Evolutionary conservation across 2,113 vertebrate genomes (phyloP).

Genomic region (Fregetta grallaria): DNA sequence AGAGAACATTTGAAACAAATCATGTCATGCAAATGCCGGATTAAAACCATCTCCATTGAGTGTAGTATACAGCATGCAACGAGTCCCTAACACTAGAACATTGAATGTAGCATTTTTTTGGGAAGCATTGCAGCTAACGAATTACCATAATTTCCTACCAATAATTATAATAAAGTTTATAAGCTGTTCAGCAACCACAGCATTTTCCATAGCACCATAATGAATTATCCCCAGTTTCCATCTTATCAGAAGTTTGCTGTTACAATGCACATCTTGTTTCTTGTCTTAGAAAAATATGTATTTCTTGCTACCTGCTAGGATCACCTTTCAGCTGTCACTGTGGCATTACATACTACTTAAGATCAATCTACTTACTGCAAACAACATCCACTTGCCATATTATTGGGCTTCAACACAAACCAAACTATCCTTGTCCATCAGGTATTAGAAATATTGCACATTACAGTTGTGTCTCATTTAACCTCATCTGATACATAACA

Average conservation of each 20-base stretch:
- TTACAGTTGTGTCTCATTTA: neutral
- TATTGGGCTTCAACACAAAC: neutral
- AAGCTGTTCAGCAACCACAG: neutral
- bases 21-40: neutral
- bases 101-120: neutral
- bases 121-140: neutral
- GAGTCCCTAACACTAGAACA: neutral
- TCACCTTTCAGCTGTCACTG: neutral
- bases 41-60: neutral
- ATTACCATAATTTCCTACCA: neutral
- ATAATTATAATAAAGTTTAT: neutral
- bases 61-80: neutral
- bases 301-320: neutral
- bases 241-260: neutral
- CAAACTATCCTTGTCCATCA: neutral
- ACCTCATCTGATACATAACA: neutral
- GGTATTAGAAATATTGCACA: neutral
- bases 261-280: neutral
- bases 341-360: neutral
- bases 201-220: neutral
- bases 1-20: constrained; percentile 8
- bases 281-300: neutral
- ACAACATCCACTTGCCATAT: neutral
- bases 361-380: neutral
- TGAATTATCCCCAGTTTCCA: neutral